A percentile compares a stretch with the other conserved stretches of the same genome.
These are phyloP conservation scores for Amphipoea lucens DNA, from an alignment of 2,888 invertebrate genomes.

Conservation along the genomic window DNA sequence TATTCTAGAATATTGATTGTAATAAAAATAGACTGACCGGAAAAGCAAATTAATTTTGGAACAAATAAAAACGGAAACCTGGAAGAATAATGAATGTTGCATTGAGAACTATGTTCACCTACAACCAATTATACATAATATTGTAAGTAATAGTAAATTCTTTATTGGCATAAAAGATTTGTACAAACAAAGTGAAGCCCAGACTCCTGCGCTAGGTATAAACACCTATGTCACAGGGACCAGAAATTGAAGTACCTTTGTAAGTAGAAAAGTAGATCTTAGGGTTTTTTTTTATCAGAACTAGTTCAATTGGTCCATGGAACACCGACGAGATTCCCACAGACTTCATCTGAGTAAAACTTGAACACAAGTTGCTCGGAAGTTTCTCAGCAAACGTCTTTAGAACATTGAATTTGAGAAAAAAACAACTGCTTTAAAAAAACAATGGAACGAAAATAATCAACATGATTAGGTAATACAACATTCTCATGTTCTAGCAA, in stretches of 20 bases:
- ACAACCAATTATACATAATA: too few relatives aligned
- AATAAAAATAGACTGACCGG: not conserved
- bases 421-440: not conserved
- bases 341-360: not conserved
- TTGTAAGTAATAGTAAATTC: too few relatives aligned
- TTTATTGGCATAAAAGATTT: too few relatives aligned
- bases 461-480: not conserved
- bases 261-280: not conserved
- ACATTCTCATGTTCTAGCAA: not conserved
- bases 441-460: not conserved
- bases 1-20: constrained; percentile 6
- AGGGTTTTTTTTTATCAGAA: not conserved
- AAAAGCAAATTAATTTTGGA: too few relatives aligned
- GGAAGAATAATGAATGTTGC: too few relatives aligned
- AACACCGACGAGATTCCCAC: not conserved
- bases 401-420: not conserved
- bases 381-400: not conserved
- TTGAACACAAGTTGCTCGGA: not conserved
- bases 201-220: too few relatives aligned
- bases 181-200: too few relatives aligned
- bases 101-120: too few relatives aligned
- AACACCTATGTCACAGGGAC: too few relatives aligned
- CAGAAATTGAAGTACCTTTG: not conserved
- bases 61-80: too few relatives aligned
- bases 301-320: not conserved